Evolutionary conservation across 2,797 vertebrate genomes (phyloP), one percentile per base, ranked within the genome.

Genomic region (Buphagus erythrorhynchus): DNA sequence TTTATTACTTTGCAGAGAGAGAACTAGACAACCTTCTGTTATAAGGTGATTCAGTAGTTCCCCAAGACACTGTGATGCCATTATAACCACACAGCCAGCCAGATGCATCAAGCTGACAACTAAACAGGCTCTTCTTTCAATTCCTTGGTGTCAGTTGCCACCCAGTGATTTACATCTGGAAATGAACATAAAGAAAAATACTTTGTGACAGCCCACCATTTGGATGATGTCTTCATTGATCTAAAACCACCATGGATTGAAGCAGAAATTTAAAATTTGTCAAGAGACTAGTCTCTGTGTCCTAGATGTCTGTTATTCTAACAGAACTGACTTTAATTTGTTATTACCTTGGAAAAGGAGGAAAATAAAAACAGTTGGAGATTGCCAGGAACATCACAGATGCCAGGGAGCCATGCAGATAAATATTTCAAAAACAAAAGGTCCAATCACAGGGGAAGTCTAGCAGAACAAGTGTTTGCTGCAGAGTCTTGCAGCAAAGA

Each of bases 41-140:
- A 77, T 2, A 77, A 54, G n/a, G 49, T 93, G 68, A 94, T 91
- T 87, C 92, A 96, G 57, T 71, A 93, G 58, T 13, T 92, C 57
- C 86, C 68, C 61, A 63, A 68, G 86, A 80, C 57, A 20, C 86
- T 74, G 16, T 42, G 45, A 49, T 83, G 29, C 49, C 38, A 28
- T 61, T 71, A 58, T 26, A 82, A 79, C 54, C 78, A 67, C 71
- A 74, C 65, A 43, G 28, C 8, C 24, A 61, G 49, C 16, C 49
- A 74, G 58, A 63, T 91, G 42, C 75, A 85, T 52, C 68, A 77
- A 69, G 43, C 25, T 75, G 82, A 75, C 36, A 65, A 55, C 6
- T 61, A 73, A 88, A 63, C 28, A 65, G 57, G 22, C 10, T 61
- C 25, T 75, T 68, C 62, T 61, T 91, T 49, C 29, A 42, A 33